Conservation (phyloP, 2,113 vertebrate genomes). For the Dinomys branickii region DNA sequence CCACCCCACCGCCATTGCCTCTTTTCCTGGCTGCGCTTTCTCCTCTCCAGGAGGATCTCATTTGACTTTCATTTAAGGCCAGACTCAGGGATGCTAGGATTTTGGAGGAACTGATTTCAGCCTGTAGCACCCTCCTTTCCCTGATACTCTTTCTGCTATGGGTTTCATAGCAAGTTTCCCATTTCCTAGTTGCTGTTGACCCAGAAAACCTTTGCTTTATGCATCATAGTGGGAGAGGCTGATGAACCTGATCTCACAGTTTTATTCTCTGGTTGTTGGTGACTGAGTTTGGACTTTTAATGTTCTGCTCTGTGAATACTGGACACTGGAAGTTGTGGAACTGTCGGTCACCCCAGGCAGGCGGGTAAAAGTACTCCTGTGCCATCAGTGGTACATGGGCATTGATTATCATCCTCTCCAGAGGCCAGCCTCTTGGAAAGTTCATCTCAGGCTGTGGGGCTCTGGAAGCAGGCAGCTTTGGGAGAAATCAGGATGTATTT, state of each 20-base stretch:
- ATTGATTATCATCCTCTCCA: not conserved
- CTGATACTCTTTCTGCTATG: not conserved
- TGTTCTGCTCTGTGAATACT: not conserved
- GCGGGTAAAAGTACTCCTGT: no score
- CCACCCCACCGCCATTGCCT: no score
- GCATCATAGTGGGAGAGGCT: not conserved
- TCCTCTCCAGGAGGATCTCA: not conserved
- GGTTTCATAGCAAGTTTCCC: not conserved
- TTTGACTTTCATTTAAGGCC: not conserved
- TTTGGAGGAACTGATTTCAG: not conserved
- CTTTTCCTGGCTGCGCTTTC: no score
- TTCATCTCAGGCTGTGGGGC: not conserved
- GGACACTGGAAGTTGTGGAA: not conserved
- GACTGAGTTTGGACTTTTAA: not conserved
- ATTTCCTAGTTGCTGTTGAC: not conserved
- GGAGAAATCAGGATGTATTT: not conserved
- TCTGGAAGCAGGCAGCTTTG: not conserved
- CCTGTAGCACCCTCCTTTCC: not conserved
- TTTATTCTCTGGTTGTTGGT: not conserved
- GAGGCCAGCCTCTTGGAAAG: not conserved
- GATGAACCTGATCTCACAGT: not conserved
- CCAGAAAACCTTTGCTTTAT: not conserved
- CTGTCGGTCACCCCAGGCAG: not conserved
- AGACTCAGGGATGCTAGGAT: not conserved
- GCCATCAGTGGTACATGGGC: not conserved